Conservation (phyloP, 23 tunicate genomes). For the Trididemnum miniatum region DNA sequence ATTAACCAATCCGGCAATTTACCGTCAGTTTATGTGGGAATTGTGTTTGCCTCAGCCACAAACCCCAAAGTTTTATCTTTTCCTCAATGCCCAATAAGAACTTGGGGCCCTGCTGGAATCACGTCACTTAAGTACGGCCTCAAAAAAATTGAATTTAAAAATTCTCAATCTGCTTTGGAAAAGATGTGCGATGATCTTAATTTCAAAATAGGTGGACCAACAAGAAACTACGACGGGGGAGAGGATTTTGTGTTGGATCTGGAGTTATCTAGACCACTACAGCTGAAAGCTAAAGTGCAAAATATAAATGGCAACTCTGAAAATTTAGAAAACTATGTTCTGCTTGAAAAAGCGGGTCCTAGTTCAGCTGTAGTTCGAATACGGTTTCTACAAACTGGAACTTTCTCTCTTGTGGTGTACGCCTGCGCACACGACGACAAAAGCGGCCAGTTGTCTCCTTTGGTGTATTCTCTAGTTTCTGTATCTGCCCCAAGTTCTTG, state of each 20-base stretch:
- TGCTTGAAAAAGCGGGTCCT: constrained; percentile 20
- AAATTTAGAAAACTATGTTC: constrained; percentile 10
- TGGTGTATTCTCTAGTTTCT: constrained; percentile 25
- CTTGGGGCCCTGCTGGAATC: constrained; percentile 53
- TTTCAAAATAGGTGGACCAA: constrained; percentile 8
- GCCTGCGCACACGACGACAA: constrained; percentile 4
- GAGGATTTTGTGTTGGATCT: constrained; percentile 35
- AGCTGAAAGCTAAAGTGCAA: constrained; percentile 31
- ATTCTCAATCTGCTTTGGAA: background rate
- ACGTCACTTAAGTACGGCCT: constrained; percentile 8
- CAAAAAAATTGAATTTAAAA: background rate
- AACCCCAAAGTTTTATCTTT: background rate
- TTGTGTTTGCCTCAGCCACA: background rate
- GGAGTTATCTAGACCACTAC: background rate
- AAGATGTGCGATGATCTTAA: background rate
- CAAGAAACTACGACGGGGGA: constrained; percentile 48
- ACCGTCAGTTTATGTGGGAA: constrained; percentile 40
- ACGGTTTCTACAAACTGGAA: constrained; percentile 36
- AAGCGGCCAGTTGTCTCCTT: constrained; percentile 39
- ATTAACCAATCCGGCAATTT: constrained; percentile 8
- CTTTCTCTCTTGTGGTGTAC: constrained; percentile 34
- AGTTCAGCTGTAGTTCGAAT: background rate
- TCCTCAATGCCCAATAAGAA: constrained; percentile 46
- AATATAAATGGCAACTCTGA: background rate
- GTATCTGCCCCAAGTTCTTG: constrained; percentile 29